Base-by-base conservation (phyloP, 2,797 vertebrate species). In the Malurus splendens region DNA sequence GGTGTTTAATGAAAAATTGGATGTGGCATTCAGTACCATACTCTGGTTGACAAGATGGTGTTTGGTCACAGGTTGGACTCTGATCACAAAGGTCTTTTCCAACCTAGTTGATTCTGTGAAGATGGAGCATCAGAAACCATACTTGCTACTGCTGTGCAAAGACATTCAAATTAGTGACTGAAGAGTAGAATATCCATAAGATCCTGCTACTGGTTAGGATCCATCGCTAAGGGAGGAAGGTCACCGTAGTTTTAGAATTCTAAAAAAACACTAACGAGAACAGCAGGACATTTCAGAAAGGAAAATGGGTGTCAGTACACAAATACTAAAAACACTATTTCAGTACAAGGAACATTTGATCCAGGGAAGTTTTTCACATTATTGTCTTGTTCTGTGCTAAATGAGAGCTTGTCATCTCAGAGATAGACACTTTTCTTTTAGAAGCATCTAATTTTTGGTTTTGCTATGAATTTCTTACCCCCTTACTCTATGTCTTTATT, bases 41-140 rank as follows among this genome's bases (percentile, higher is more conserved):
- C 25, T n/a, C 17, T 48, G 9, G 12, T n/a, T 3, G 36, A 42
- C 36, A 72, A 55, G 32, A 7, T 14, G 25, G 17, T 48, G 36
- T 33, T 55, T 0, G 0, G 20, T 18, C 9, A 12, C 8, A 33
- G 42, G 17, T 8, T 36, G 59, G 11, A 42, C 20, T 22, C 0
- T 62, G 28, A 55, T 41, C 42, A 56, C 51, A 56, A n/a, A 73
- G 20, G 12, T 50, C 11, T 55, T 56, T 56, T 82, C 30, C 68
- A 56, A 4, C 14, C 7, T 42, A 27, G 22, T 5, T 0, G 0
- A 14, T 55, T 62, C 50, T 56, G 1, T 82, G 59, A 56, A 74
- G 52, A 44, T 44, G n/a, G 18, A 74, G 6, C 13, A 61, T 44
- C 14, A 67, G 38, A 18, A 15, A 51, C 20, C 15, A 18, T 18